Conservation (phyloP, 2,888 invertebrate species). For the Stenolophus ochropezus region DNA sequence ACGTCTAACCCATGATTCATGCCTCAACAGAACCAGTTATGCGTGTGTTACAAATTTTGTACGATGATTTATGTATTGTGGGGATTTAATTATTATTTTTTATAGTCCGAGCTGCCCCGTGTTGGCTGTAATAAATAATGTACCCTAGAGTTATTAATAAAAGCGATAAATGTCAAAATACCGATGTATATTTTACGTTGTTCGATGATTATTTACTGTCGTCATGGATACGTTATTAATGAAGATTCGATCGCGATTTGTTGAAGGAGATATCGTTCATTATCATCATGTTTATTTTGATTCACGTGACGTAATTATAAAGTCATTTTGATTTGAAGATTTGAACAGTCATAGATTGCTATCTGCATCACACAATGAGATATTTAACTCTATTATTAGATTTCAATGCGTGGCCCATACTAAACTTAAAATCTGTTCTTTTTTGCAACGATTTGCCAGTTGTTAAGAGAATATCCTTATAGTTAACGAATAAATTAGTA, state of each 20-base stretch:
- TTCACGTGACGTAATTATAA: conserved; percentile 23
- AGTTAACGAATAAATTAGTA: too few species aligned
- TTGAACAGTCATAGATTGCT: conserved; percentile 1
- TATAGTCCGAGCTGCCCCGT: conserved; percentile 34
- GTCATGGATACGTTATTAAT: conserved; percentile 31
- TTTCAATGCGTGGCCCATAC: not conserved
- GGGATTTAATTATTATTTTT: conserved; percentile 55
- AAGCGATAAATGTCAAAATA: conserved; percentile 59
- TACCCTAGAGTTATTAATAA: conserved; percentile 55
- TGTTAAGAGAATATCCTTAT: too few species aligned
- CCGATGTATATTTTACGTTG: conserved; percentile 48
- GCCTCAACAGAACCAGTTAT: conserved; percentile 29
- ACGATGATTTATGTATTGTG: conserved; percentile 40
- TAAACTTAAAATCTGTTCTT: too few species aligned
- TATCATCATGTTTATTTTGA: conserved; percentile 40
- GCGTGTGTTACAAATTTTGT: conserved; percentile 53
- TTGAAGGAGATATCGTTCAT: conserved; percentile 23
- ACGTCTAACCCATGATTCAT: conserved; percentile 48
- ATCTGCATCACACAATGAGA: not conserved
- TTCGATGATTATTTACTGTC: conserved; percentile 50
- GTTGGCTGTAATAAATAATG: conserved; percentile 55
- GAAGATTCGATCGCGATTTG: conserved; percentile 43
- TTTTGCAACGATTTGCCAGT: too few species aligned
- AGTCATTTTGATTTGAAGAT: conserved; percentile 17
- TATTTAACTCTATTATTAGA: not conserved